These are phyloP conservation scores for Cantharis rustica DNA, from an alignment of 2,888 invertebrate species.

Conservation along the genomic window DNA sequence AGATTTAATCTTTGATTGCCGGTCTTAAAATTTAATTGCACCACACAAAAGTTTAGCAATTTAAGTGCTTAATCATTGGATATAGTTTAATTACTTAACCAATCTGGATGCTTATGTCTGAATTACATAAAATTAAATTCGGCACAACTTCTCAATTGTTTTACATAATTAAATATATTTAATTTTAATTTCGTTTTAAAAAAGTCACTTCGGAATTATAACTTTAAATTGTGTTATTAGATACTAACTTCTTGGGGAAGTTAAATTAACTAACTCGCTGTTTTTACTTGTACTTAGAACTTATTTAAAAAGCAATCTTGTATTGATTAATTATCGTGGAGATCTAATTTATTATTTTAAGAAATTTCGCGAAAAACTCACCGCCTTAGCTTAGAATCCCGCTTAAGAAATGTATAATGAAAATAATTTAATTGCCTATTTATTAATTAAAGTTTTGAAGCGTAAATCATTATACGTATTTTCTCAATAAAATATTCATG, in stretches of 20 bases:
- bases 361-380: neutral
- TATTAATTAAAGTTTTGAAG: neutral
- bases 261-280: neutral
- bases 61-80: slow-evolving; percentile 1
- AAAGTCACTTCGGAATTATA: neutral
- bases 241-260: neutral
- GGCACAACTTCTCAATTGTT: neutral
- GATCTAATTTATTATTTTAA: neutral
- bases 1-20: neutral
- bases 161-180: neutral
- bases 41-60: neutral
- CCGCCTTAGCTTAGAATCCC: neutral
- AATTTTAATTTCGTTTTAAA: neutral
- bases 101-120: neutral
- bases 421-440: neutral
- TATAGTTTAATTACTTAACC: slow-evolving; percentile 3
- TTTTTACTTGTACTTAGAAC: neutral
- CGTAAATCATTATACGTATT: neutral
- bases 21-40: neutral
- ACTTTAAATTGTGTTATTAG: neutral
- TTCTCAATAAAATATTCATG: neutral
- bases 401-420: neutral
- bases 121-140: neutral
- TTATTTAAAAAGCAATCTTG: neutral
- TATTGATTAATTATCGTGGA: neutral